Evolutionary conservation across 1,140 invertebrate species (phyloP).

Genomic region (Dendrolimus punctatus): DNA sequence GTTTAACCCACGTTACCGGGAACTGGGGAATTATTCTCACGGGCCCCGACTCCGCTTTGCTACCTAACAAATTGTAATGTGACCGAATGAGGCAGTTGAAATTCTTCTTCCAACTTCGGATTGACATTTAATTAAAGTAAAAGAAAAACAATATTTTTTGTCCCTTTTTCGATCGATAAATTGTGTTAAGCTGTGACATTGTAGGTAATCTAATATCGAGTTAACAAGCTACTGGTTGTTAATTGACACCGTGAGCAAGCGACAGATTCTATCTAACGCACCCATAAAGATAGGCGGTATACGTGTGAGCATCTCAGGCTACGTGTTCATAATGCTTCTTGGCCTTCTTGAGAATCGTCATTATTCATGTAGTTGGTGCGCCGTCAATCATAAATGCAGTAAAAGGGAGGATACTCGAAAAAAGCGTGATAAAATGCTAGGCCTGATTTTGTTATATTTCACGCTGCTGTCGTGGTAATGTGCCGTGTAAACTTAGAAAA

Average conservation of each 20-base stretch:
- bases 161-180: too few relatives aligned
- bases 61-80: slow-evolving; percentile 55
- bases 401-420: slow-evolving; percentile 25
- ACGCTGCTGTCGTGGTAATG: slow-evolving; percentile 12
- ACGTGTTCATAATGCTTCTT: slow-evolving; percentile 44
- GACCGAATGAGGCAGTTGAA: slow-evolving; percentile 24
- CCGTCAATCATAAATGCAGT: slow-evolving; percentile 38
- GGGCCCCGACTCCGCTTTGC: slow-evolving; percentile 34
- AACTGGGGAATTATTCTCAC: slow-evolving; percentile 61
- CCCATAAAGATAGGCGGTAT: slow-evolving; percentile 14
- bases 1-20: slow-evolving; percentile 68
- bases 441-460: slow-evolving; percentile 39
- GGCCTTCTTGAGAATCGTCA: slow-evolving; percentile 22
- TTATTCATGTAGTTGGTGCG: slow-evolving; percentile 20
- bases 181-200: too few relatives aligned
- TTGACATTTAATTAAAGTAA: too few relatives aligned
- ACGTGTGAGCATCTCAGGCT: slow-evolving; percentile 29
- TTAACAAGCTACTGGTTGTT: slow-evolving; percentile 1
- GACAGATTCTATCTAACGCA: slow-evolving; percentile 11
- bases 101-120: slow-evolving; percentile 10
- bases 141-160: too few relatives aligned
- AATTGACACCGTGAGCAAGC: neutral
- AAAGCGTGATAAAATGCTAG: slow-evolving; percentile 13
- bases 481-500: too few relatives aligned
- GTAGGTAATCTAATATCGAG: slow-evolving; percentile 3